A percentile compares a stretch with the other conserved stretches of the same genome.
These are phyloP conservation scores for Sarcophilus harrisii DNA, from an alignment of 2,797 vertebrate species.

Conservation along the genomic window DNA sequence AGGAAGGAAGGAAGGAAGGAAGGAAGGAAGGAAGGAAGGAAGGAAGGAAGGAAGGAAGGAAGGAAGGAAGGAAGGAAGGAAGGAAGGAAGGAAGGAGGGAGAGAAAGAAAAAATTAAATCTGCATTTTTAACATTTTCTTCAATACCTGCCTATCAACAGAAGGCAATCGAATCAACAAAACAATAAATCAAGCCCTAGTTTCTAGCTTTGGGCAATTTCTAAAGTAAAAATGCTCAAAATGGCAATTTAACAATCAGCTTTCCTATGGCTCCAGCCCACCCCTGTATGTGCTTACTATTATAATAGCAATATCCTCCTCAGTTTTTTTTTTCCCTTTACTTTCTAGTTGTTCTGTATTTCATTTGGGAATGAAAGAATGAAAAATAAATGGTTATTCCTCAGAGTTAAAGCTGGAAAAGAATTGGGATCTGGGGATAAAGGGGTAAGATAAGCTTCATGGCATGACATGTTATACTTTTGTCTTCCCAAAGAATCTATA, in stretches of 20 bases:
- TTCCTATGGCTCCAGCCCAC: background rate
- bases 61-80: no score
- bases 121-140: background rate
- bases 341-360: background rate
- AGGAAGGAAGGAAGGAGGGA: no score
- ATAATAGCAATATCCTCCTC: background rate
- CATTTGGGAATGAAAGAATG: background rate
- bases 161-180: background rate
- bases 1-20: no score
- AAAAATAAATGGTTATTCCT: background rate
- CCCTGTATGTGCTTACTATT: background rate
- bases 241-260: background rate
- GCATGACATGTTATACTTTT: constrained; percentile 1
- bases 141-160: background rate
- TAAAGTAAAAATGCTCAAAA: no score
- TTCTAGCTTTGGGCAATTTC: no score
- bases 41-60: no score
- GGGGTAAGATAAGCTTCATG: background rate
- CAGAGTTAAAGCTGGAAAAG: background rate
- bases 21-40: background rate
- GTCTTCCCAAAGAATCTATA: constrained; percentile 47
- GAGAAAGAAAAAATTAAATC: background rate
- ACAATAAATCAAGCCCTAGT: background rate
- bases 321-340: background rate
- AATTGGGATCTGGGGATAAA: background rate